Evolutionary conservation across 2,113 vertebrate genomes (phyloP).

Genomic region (Polypterus senegalus): DNA sequence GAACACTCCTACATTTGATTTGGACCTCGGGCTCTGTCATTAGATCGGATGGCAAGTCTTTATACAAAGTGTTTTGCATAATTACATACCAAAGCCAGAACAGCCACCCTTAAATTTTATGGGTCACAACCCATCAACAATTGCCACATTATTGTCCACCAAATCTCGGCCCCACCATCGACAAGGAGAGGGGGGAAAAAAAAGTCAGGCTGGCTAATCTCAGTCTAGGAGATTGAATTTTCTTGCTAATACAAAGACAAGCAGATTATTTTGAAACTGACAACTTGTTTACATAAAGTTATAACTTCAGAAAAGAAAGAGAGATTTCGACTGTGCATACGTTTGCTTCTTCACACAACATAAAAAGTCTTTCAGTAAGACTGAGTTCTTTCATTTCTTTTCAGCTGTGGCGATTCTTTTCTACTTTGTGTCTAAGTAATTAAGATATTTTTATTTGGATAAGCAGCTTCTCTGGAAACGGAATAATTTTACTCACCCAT

Average conservation of each 20-base stretch:
- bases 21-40: conserved; percentile 89
- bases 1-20: conserved; percentile 72
- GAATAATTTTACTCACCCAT: conserved; percentile 42
- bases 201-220: conserved; percentile 71
- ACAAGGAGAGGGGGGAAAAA: conserved; percentile 44
- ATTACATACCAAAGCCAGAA: conserved; percentile 99
- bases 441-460: conserved; percentile 60
- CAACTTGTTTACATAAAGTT: conserved; percentile 84
- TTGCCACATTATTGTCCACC: conserved; percentile 96
- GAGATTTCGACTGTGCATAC: conserved; percentile 43
- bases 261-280: conserved; percentile 76
- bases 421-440: conserved; percentile 57
- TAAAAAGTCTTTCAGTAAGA: conserved; percentile 25
- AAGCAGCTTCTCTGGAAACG: conserved; percentile 55
- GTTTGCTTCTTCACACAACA: conserved; percentile 43
- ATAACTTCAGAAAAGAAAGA: conserved; percentile 66
- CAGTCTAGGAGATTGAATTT: conserved; percentile 73
- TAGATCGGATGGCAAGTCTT: conserved; percentile 99
- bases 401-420: conserved; percentile 39
- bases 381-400: conserved; percentile 35
- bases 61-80: conserved; percentile 99
- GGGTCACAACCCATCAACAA: conserved; percentile 99
- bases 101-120: conserved; percentile 98
- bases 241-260: conserved; percentile 70
- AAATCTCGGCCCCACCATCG: conserved; percentile 78